A percentile compares a stretch with the other conserved stretches of the same genome.
phyloP scores from a whole-genome alignment of 1,140 invertebrate species.

The Danaus melanippus region DNA sequence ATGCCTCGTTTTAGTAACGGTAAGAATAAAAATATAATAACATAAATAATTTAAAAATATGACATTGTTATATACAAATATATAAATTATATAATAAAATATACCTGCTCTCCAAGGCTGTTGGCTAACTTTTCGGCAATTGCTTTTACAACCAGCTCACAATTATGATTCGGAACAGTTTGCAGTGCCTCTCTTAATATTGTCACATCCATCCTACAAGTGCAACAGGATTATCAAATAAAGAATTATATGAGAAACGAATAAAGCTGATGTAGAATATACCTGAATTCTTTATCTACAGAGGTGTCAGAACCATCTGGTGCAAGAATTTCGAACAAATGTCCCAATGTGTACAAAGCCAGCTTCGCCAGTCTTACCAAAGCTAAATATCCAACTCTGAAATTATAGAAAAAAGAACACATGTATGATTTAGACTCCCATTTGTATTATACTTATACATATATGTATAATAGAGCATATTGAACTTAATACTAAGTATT shows the following conservation, averaged over 20 bases:
- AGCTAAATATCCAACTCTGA: slow-evolving; percentile 85
- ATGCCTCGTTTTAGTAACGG: not conserved
- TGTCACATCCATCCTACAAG: slow-evolving; percentile 57
- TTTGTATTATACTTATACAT: no score
- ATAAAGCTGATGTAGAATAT: slow-evolving; percentile 6
- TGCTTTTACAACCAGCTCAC: slow-evolving; percentile 65
- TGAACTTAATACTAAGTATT: no score
- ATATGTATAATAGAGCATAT: no score
- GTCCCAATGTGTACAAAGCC: slow-evolving; percentile 88
- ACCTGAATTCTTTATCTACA: slow-evolving; percentile 57
- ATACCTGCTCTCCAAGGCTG: slow-evolving; percentile 76
- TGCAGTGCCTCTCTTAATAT: slow-evolving; percentile 68
- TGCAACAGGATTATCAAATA: slow-evolving; percentile 9
- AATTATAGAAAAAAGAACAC: slow-evolving; percentile 25
- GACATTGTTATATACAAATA: slow-evolving; percentile 1
- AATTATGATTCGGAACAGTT: slow-evolving; percentile 57
- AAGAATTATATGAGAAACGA: not conserved
- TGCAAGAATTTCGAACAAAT: slow-evolving; percentile 78
- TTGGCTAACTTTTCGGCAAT: slow-evolving; percentile 85
- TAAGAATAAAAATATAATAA: not conserved
- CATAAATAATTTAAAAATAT: slow-evolving; percentile 6
- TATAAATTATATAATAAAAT: slow-evolving; percentile 6
- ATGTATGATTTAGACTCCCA: no score
- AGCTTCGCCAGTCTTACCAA: slow-evolving; percentile 92
- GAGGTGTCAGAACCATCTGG: slow-evolving; percentile 68